Evolutionary conservation across 23 tunicate genomes (phyloP).

Genomic region (Oikopleura dioica): DNA sequence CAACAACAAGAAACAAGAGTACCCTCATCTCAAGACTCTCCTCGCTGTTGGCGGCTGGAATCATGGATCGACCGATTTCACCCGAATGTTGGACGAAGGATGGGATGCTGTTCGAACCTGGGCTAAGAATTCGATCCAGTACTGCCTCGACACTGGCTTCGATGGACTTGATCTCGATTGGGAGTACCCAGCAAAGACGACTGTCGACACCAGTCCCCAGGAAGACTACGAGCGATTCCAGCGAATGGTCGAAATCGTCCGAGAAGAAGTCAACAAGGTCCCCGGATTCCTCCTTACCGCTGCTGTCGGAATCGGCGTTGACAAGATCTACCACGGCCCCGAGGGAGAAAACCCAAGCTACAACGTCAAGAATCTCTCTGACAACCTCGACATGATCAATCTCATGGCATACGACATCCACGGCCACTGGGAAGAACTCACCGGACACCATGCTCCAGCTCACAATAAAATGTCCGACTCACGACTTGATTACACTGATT

Average conservation of each 20-base stretch:
- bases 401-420: slow-evolving; percentile 76
- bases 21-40: slow-evolving; percentile 31
- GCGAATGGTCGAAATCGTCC: background rate
- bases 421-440: slow-evolving; percentile 30
- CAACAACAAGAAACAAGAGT: slow-evolving; percentile 24
- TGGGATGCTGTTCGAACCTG: too few species aligned
- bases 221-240: slow-evolving; percentile 39
- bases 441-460: slow-evolving; percentile 62
- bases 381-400: slow-evolving; percentile 31
- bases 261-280: background rate
- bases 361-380: background rate
- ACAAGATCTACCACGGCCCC: slow-evolving; percentile 28
- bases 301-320: slow-evolving; percentile 54
- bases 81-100: background rate
- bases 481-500: background rate
- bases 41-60: slow-evolving; percentile 98
- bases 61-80: slow-evolving; percentile 52
- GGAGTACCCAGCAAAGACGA: slow-evolving; percentile 83
- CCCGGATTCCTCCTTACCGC: slow-evolving; percentile 43
- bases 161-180: slow-evolving; percentile 97
- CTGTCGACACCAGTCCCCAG: slow-evolving; percentile 33
- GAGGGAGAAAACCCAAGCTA: slow-evolving; percentile 17
- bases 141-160: slow-evolving; percentile 34
- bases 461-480: background rate
- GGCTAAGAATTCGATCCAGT: slow-evolving; percentile 34